These are phyloP conservation scores for Synergus gifuensis DNA, from an alignment of 2,888 invertebrate species.

Conservation along the genomic window DNA sequence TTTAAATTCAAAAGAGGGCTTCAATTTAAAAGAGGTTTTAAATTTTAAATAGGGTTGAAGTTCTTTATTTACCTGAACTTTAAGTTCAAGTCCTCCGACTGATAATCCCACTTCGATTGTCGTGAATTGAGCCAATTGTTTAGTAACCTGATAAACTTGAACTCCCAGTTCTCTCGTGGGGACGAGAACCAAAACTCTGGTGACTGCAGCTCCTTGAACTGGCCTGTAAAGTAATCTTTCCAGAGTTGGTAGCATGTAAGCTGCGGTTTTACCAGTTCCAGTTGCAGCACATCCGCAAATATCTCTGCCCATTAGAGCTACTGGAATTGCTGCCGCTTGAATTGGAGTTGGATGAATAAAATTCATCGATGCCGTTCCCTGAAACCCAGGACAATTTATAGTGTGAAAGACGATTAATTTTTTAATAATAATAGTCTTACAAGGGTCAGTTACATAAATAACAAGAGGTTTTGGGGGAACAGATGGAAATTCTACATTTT, in stretches of 20 bases:
- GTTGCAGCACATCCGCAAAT: constrained; percentile 99
- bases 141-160: constrained; percentile 97
- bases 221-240: constrained; percentile 95
- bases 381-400: constrained; percentile 53
- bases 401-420: no score
- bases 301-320: constrained; percentile 94
- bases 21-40: constrained; percentile 38
- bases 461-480: no score
- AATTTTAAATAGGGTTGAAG: no score
- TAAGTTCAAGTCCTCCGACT: constrained; percentile 93
- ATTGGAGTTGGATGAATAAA: constrained; percentile 98
- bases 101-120: constrained; percentile 89
- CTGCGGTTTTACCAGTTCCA: constrained; percentile 98
- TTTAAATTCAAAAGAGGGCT: background rate
- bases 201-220: constrained; percentile 83
- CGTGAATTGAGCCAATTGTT: constrained; percentile 93
- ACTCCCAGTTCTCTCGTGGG: constrained; percentile 98
- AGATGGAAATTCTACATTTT: no score
- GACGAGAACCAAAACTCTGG: constrained; percentile 94
- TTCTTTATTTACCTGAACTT: constrained; percentile 79
- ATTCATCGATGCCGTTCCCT: constrained; percentile 92
- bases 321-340: constrained; percentile 96
- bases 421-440: no score
- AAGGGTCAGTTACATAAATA: no score
- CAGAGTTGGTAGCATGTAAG: constrained; percentile 98